A percentile compares a stretch with the other conserved stretches of the same genome.
Conservation (phyloP, 53 echinoderm and acorn worm genomes). For the Paracentrotus lividus region DNA sequence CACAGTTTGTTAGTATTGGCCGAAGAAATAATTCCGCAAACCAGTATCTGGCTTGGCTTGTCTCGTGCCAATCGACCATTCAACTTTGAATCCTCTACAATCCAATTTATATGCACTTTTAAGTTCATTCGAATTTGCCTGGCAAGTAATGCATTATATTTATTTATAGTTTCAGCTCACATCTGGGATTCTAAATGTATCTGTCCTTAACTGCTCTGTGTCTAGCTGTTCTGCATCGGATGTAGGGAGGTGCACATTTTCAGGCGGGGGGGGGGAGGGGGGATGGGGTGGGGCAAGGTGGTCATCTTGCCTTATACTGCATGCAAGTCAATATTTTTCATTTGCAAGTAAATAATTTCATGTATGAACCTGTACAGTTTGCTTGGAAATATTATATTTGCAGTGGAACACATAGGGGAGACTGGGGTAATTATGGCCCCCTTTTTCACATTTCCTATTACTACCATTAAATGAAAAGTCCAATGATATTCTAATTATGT, state of each 20-base stretch:
- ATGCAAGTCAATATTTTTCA: background rate
- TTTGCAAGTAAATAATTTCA: background rate
- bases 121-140: background rate
- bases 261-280: too few species aligned
- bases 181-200: too few species aligned
- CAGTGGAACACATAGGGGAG: too few species aligned
- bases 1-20: constrained; percentile 8
- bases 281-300: too few species aligned
- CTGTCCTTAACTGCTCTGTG: too few species aligned
- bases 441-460: too few species aligned
- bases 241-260: too few species aligned
- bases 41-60: background rate
- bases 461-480: too few species aligned
- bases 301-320: too few species aligned
- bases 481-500: too few species aligned
- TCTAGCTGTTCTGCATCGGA: background rate
- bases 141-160: background rate
- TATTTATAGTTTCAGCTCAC: background rate
- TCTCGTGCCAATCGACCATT: constrained; percentile 5
- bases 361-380: background rate
- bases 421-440: too few species aligned
- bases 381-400: too few species aligned
- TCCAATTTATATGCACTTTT: background rate
- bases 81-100: background rate
- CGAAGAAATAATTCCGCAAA: background rate